Base-by-base conservation (phyloP, 2,888 invertebrate species). In the Tachystola acroxantha region DNA sequence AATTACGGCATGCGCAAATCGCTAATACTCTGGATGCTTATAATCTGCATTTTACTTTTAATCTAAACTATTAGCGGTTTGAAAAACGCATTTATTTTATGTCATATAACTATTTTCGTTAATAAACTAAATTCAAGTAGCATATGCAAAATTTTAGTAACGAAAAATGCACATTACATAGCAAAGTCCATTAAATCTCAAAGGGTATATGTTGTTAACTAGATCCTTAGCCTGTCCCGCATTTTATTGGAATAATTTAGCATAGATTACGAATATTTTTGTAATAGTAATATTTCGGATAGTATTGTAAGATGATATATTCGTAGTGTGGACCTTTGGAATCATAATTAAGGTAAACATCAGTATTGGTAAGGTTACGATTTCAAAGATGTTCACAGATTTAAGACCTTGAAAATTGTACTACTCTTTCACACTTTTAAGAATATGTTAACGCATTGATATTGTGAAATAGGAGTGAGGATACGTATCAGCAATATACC, bases 401-500 rank as follows among this genome's bases (percentile, higher is more conserved):
- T 58, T 75, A 78, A 76, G 76, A 62, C 53, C 57, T 69, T 64
- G 60, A 66, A 64, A 69, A 72, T 68, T 71, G 64, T 76, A 78
- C 68, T 76, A 78, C 68, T 75, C 71, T 76, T 66, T 71, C 70
- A 74, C 67, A 71, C 64, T 64, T 71, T 58, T 64, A 64, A 53
- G 62, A 69, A 64, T 74, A 76, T 73, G 63, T 73, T 74, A 68
- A 73, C 57, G 66, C 70, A 75, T 73, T 71, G 71, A 74, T 77
- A 77, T 78, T 79, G 73, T 72, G 75, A 81, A 74, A 69, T 72
- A 76, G 85, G 84, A 85, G 85, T 82, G 81, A 76, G 82, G 82
- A 82, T 76, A 65, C 67, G 77, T 78, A 80, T 84, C 86, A 85
- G 86, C 86, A 85, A 81, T 84, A 84, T 86, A 86, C 86, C 86